Base-by-base conservation (phyloP, 2,113 vertebrate species). In the Pterophyllum scalare region DNA sequence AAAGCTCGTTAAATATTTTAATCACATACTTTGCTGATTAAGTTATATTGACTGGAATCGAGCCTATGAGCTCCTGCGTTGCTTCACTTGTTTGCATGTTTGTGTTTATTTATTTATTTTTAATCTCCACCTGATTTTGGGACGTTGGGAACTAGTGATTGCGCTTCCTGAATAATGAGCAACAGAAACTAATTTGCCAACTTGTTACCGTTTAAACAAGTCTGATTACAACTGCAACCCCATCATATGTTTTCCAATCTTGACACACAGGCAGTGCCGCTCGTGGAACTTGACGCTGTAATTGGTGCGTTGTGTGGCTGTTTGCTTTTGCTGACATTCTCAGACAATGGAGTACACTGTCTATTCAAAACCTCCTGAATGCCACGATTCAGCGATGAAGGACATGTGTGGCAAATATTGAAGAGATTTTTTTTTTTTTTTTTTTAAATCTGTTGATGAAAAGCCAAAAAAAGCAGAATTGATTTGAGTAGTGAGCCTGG, bases 401-500 rank as follows among this genome's bases (percentile, higher is more conserved):
- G 90, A 91, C 85, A 67, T 85, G 84, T 86, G 86, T 60, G 31
- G 89, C 81, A 91, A 91, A 88, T 86, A 89, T 82, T 75, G 83
- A 87, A 75, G 56, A 79, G 74, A 33, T 19, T 79, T 40, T 67
- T 72, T 57, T 62, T 6, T 65, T 70, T 59, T 46, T 52, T 24
- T 14, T 40, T 62, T 75, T 52, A 52, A 46, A 57, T 24, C 58
- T 79, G 26, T 83, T 83, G 87, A 80, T 81, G 74, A 52, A 79
- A 79, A 88, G 89, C 86, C 80, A 87, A 86, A 88, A 88, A 85
- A 89, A 89, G 67, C 81, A 13, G 79, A 84, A 84, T 85, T 85
- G 82, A 91, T 86, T 92, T 84, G 81, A 82, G 70, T 70, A 84
- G 22, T 33, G 81, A 85, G 80, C 78, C 49, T 59, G 79, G 75